These are phyloP conservation scores for Hydrolagus affinis DNA, from an alignment of 2,113 vertebrate genomes.

Conservation along the genomic window DNA sequence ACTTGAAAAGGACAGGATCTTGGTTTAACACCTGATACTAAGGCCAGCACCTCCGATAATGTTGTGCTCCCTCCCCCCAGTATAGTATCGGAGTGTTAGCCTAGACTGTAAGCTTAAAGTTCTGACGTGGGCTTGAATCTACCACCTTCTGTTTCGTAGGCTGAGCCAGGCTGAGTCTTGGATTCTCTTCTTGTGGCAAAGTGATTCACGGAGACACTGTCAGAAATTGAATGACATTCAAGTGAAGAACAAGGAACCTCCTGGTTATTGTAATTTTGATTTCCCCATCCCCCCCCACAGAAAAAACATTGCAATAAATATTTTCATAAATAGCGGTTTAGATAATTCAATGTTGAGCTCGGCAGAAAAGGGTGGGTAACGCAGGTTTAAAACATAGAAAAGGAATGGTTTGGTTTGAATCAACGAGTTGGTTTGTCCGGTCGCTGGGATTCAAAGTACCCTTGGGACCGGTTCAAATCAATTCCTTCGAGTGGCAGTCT, in stretches of 20 bases:
- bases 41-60: too few species aligned
- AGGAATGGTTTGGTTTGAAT: neutral
- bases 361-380: neutral
- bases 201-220: conserved; percentile 34
- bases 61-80: too few species aligned
- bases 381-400: neutral
- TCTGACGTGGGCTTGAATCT: too few species aligned
- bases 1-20: neutral
- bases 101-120: too few species aligned
- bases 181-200: conserved; percentile 1
- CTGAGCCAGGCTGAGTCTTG: too few species aligned
- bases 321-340: too few species aligned
- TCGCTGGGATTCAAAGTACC: neutral
- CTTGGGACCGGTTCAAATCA: neutral
- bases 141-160: too few species aligned
- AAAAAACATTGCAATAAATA: too few species aligned
- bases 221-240: conserved; percentile 34
- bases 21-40: too few species aligned
- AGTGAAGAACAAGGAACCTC: conserved; percentile 32
- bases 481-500: neutral
- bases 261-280: too few species aligned
- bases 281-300: too few species aligned
- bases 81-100: too few species aligned
- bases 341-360: neutral
- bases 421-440: neutral